Evolutionary conservation across 2,797 vertebrate species (phyloP), one percentile per base, ranked within the genome.

Genomic region (Falco rusticolus): DNA sequence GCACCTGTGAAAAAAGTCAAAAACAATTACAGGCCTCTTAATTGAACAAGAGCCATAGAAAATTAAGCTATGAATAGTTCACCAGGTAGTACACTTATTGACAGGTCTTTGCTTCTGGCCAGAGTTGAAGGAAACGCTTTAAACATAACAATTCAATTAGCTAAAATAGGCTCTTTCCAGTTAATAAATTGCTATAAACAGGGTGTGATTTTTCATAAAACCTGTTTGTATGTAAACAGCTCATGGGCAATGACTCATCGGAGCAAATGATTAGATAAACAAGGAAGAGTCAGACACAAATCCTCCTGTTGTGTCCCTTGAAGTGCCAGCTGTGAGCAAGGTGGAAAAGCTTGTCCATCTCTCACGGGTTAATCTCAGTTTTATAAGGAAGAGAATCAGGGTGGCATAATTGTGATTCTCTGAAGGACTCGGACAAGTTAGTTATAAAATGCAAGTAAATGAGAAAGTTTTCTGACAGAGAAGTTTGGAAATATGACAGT

Each of bases 1-100:
- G 99, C 41, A 99, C 99, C 99, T 99, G 97, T 75, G 29, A 51
- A 90, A 94, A 87, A 95, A 90, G 57, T 53, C 7, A 82, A 82
- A 91, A 82, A 47, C 1, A 3, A 8, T 93, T 93, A 85, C 5
- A 92, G 59, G 25, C 34, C 8, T 90, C 21, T 37, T 86, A 54
- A 43, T 12, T 34, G n/a, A 79, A 69, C 9, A 54, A 45, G 24
- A 93, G 29, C 24, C 66, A 59, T 0, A 66, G 29, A 83, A 84
- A 93, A 86, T 53, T 25, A 79, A 41, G 12, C 31, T 63, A 69
- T 3, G 3, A 54, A 45, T 25, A n/a, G 13, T 70, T 89, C 20
- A 56, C 5, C 24, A 41, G 13, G 21, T 87, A 80, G n/a, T 59
- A 47, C 15, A 25, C 8, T 65, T 59, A 33, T 29, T 54, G 54